Evolutionary conservation across 2,113 vertebrate genomes (phyloP).

Genomic region (Aphelocoma coerulescens): DNA sequence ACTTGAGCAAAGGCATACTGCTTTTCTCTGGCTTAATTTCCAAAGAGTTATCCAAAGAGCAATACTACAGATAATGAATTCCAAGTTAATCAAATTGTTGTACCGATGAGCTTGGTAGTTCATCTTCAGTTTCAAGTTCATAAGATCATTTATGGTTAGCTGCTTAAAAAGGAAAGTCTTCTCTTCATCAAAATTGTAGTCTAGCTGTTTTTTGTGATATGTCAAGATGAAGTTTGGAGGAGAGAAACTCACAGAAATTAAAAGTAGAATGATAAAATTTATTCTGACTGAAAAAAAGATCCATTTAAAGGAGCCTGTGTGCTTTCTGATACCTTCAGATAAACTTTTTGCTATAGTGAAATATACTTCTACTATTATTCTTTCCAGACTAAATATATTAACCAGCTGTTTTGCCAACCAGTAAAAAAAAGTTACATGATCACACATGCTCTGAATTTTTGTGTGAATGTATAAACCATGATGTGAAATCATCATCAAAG

Average conservation of each 20-base stretch:
- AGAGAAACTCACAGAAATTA: background rate
- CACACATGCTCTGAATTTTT: background rate
- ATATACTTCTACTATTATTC: background rate
- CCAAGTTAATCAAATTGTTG: constrained; percentile 54
- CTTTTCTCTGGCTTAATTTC: constrained; percentile 35
- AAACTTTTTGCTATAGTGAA: background rate
- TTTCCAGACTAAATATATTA: background rate
- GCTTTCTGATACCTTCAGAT: background rate
- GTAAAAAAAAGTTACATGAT: background rate
- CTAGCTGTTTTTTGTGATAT: background rate
- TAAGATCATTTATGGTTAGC: background rate
- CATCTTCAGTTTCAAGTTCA: constrained; percentile 33
- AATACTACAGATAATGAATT: constrained; percentile 45
- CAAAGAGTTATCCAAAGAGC: constrained; percentile 27
- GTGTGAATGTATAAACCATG: background rate
- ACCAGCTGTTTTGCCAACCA: background rate
- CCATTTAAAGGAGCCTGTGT: background rate
- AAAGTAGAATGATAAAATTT: background rate
- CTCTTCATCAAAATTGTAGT: background rate
- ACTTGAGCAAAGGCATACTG: constrained; percentile 19
- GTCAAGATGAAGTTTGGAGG: background rate
- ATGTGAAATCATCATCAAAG: background rate
- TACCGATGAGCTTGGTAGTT: constrained; percentile 8
- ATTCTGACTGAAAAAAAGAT: background rate
- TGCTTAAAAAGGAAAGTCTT: background rate